Evolutionary conservation across 2,888 invertebrate species (phyloP), one percentile per base, ranked within the genome.

Genomic region (Drosophila infuscata): DNA sequence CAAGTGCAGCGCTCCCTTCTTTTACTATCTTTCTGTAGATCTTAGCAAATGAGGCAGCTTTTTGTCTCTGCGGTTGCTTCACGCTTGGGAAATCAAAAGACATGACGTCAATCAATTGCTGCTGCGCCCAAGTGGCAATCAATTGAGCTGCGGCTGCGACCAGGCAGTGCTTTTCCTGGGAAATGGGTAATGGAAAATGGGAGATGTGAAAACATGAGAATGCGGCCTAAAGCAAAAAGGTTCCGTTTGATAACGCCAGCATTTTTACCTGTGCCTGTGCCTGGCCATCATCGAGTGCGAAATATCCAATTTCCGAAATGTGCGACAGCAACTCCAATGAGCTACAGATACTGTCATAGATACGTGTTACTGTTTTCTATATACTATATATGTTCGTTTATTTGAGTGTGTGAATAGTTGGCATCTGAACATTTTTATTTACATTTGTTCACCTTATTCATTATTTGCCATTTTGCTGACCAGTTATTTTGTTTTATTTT

Each of bases 291-390:
- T 52, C 72, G 82, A 93, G 74, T 59, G 91, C 91, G 93, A 94
- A 95, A 80, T 85, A 88, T 29, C 95, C 95, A 61, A 94, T 88
- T 76, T 93, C 78, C 46, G 89, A 92, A 15, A 94, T 84, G 76
- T 93, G 92, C 61, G 94, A 92, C 65, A 70, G 20, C 58, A 62
- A 36, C 53, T 35, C 33, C 61, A 61, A 46, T 65, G 64, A 70
- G 46, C 43, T 58, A 54, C 61, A 70, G 70, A 70, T 76, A 67
- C 79, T 76, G 66, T 59, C 76, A 80, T 38, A 66, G 80, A 76
- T 80, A 80, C 65, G 41, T 60, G 62, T 36, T 33, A 67, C 20
- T 53, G 53, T 20, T 15, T 8, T 8, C 32, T 8, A 53, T 32
- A 52, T 32, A 17, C 29, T n/a, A 25, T 7, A 66, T 12, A 32